Base-by-base conservation (phyloP, 2,888 invertebrate genomes). In the Chromoteleia sp. region DNA sequence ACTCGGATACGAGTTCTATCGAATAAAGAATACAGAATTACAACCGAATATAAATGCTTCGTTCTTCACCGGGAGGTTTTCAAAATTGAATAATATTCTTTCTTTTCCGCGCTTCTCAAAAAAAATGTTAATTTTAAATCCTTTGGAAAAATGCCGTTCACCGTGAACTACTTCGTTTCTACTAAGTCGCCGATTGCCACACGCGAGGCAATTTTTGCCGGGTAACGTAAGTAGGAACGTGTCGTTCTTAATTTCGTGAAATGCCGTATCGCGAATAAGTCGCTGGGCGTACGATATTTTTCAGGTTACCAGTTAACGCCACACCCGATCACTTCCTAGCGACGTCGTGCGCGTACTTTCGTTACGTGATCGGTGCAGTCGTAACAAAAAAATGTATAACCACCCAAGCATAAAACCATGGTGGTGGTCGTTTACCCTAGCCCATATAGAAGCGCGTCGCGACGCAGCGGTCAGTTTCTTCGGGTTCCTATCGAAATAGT, bases 361-460 rank as follows among this genome's bases (percentile, higher is more conserved):
- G 81, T 87, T 87, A 88, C 86, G 85, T 87, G 83, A 86, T 65
- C 79, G 41, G 36, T 70, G 36, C 71, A 43, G 65, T 61, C 50
- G 39, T 21, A 5, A 58, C 8, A 70, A 63, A 68, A 75, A 83
- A 83, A 71, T 71, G 54, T 19, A 17, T 50, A 80, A 15, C 68
- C 74, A 71, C 52, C 73, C 56, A 87, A 87, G 87, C 88, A 88
- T 90, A 88, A 89, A 88, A 89, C 87, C 74, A 85, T 87, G 87
- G 89, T 88, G 86, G 87, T 84, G 84, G 82, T 74, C 83, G 74
- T 81, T 83, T 77, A 80, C 82, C 81, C 75, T 50, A 81, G 82
- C 86, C 88, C 90, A 90, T 91, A 91, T 90, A 91, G 90, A 89
- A 90, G 90, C 87, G 89, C 87, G 76, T 86, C 86, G 86, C 86